Conservation (phyloP, 2,797 vertebrate species). For the Rhyacichthys aspro region DNA sequence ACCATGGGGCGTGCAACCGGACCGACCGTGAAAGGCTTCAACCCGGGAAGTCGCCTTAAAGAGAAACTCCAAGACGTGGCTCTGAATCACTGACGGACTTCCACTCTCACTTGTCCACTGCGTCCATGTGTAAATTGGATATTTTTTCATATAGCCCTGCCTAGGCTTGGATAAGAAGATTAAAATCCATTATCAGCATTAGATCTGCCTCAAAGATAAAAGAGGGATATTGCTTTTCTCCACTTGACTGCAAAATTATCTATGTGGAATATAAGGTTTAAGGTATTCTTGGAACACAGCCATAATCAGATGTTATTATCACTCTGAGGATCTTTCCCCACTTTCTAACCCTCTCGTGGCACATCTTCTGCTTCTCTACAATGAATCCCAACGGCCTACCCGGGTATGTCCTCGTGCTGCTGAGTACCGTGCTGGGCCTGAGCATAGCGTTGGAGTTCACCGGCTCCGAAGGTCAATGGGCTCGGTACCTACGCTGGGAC, state of each 20-base stretch:
- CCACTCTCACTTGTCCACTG: slow-evolving; percentile 9
- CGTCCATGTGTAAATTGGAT: slow-evolving; percentile 54
- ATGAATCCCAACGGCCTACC: slow-evolving; percentile 81
- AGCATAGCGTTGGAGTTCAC: slow-evolving; percentile 91
- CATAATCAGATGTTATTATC: slow-evolving; percentile 66
- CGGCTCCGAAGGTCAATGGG: slow-evolving; percentile 94
- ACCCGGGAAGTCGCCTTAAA: slow-evolving; percentile 75
- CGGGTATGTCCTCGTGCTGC: slow-evolving; percentile 84
- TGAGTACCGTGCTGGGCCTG: slow-evolving; percentile 86
- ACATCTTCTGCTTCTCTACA: slow-evolving; percentile 68
- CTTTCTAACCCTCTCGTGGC: slow-evolving; percentile 36
- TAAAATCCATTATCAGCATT: slow-evolving; percentile 45
- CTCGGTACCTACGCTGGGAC: slow-evolving; percentile 96
- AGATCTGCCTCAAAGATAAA: slow-evolving; percentile 40
- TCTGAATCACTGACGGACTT: slow-evolving; percentile 62
- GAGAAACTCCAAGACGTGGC: slow-evolving; percentile 51
- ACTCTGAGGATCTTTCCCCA: slow-evolving; percentile 58
- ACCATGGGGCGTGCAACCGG: slow-evolving; percentile 62
- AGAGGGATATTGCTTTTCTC: slow-evolving; percentile 48
- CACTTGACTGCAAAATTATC: slow-evolving; percentile 45
- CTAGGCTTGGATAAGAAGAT: slow-evolving; percentile 48
- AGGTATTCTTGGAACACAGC: slow-evolving; percentile 38
- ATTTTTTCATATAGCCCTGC: slow-evolving; percentile 37
- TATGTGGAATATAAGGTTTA: slow-evolving; percentile 67
- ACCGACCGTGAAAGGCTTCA: slow-evolving; percentile 66